phyloP scores from a whole-genome alignment of 2,797 vertebrate genomes.

The Protosalanx chinensis region DNA sequence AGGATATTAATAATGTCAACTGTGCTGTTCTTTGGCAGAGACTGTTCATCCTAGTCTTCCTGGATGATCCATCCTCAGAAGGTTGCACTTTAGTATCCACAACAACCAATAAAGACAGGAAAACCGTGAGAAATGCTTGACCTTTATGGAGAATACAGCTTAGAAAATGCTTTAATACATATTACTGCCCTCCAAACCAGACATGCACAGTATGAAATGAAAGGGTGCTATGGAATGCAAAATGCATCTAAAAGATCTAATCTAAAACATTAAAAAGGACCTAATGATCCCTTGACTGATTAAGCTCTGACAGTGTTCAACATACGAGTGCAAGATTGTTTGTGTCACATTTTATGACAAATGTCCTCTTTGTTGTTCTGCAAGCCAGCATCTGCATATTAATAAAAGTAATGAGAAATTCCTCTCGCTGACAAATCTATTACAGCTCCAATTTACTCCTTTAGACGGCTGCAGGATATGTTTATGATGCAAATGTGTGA shows the following conservation, averaged over 20 bases:
- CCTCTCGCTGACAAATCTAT: constrained; percentile 47
- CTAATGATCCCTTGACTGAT: constrained; percentile 5
- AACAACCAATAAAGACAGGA: background rate
- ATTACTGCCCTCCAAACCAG: background rate
- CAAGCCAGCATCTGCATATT: constrained; percentile 44
- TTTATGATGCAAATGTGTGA: constrained; percentile 50
- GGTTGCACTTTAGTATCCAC: background rate
- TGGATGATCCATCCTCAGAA: background rate
- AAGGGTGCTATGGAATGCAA: background rate
- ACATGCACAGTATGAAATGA: background rate
- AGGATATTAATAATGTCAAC: constrained; percentile 18
- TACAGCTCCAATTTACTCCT: constrained; percentile 46
- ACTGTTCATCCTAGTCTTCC: background rate
- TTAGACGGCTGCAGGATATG: constrained; percentile 40
- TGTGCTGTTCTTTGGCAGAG: background rate
- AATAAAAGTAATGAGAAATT: constrained; percentile 48
- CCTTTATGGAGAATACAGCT: background rate
- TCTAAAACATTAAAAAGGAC: background rate
- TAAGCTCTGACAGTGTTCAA: constrained; percentile 44
- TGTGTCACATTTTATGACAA: constrained; percentile 30
- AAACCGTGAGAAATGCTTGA: background rate
- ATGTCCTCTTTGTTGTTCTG: constrained; percentile 23
- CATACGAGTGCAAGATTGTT: constrained; percentile 19
- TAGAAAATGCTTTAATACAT: background rate
- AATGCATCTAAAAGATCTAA: background rate